Conservation (phyloP, 2,797 vertebrate species). For the Triplophysa yarkandensis region DNA sequence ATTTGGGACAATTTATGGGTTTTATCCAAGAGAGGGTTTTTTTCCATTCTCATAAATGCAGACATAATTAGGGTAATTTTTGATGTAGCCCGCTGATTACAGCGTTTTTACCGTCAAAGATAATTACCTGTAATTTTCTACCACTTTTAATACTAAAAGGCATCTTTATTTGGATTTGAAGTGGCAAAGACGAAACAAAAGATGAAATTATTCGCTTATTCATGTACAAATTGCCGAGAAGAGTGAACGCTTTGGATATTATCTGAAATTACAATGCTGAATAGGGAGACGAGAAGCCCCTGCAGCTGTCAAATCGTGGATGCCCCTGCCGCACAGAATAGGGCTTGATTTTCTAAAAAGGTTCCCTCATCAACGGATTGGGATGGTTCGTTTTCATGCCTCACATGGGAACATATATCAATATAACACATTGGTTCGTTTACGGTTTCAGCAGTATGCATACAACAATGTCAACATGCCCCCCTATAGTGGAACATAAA, state of each 20-base stretch:
- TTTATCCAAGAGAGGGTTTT: slow-evolving; percentile 99
- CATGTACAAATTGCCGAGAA: slow-evolving; percentile 99
- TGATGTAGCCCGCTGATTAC: slow-evolving; percentile 99
- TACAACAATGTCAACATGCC: not conserved
- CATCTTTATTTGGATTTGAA: slow-evolving; percentile 99
- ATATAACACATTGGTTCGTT: not conserved
- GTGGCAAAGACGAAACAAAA: slow-evolving; percentile 99
- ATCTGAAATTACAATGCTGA: slow-evolving; percentile 97
- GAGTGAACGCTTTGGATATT: slow-evolving; percentile 95
- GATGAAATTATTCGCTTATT: slow-evolving; percentile 99
- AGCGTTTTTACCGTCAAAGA: slow-evolving; percentile 99
- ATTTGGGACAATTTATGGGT: slow-evolving; percentile 99
- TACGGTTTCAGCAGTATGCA: not conserved
- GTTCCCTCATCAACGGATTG: slow-evolving; percentile 44
- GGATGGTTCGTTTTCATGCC: slow-evolving; percentile 47
- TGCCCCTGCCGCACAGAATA: slow-evolving; percentile 72
- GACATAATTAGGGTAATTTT: slow-evolving; percentile 99
- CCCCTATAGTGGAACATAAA: not conserved
- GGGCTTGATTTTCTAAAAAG: slow-evolving; percentile 58
- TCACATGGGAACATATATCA: slow-evolving; percentile 14
- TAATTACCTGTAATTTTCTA: slow-evolving; percentile 99
- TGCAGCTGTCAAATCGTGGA: slow-evolving; percentile 90
- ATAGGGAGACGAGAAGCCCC: slow-evolving; percentile 84
- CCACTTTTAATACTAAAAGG: slow-evolving; percentile 99
- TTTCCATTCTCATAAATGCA: slow-evolving; percentile 99